Evolutionary conservation across 2,888 invertebrate species (phyloP), one percentile per base, ranked within the genome.

Genomic region (Drosophila anomalipes): DNA sequence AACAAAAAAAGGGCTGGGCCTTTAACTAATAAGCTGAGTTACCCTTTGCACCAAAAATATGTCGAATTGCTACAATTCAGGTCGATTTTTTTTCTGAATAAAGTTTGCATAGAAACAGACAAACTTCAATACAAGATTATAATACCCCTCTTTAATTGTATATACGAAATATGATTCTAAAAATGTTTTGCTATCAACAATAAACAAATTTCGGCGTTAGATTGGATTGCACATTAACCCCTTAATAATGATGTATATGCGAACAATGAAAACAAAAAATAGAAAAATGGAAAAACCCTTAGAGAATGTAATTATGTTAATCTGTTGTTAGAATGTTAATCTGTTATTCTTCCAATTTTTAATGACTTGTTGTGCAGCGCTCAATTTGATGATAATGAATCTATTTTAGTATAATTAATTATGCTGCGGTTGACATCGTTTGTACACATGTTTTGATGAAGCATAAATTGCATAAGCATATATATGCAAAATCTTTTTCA

Each of bases 291-390:
- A 37, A 37, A 37, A 37, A 14, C 12, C 35, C n/a, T 33, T 47
- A 16, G 9, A 28, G 47, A 47, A 47, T 47, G 26, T 16, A 39
- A 52, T 33, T 63, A 16, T 32, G 12, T 56, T 62, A 57, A 52
- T 70, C 47, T 76, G 7, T 52, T 26, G 4, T 3, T 60, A 47
- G 16, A 47, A 16, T 9, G 16, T 26, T 47, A 47, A 47, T 41
- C 44, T 12, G 52, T n/a, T 22, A 52, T 39, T 75, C 56, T 51
- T 52, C 60, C 56, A 63, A 33, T 51, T 72, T 77, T 78, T 35
- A 77, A 78, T 32, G 74, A 56, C 65, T 78, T 77, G 78, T 78
- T 77, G 69, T 78, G 77, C 69, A 74, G 64, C 39, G 30, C 19
- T 41, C 9, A 3, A 39, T n/a, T 37, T 26, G 28, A 54, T 32